These are phyloP conservation scores for Ciconia boyciana DNA, from an alignment of 2,113 vertebrate genomes.

Conservation along the genomic window DNA sequence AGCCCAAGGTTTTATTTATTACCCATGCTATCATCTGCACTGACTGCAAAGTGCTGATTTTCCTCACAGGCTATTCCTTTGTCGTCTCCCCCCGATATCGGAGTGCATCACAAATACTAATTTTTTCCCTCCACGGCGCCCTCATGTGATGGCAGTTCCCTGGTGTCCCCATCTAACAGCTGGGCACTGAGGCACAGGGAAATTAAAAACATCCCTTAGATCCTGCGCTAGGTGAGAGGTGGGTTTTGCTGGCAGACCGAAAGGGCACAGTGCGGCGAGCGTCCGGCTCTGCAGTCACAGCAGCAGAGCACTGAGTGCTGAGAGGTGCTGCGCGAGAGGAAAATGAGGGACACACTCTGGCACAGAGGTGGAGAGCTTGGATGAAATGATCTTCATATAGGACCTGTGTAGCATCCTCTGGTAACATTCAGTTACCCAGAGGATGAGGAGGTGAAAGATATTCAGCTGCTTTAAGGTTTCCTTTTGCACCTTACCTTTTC, in stretches of 20 bases:
- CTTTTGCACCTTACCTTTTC: background rate
- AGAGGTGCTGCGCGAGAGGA: accelerated
- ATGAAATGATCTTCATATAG: background rate
- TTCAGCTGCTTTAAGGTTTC: background rate
- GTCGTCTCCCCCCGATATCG: accelerated
- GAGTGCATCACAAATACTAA: background rate
- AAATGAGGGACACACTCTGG: background rate
- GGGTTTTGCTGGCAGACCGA: background rate
- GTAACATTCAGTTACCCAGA: background rate
- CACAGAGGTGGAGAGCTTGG: background rate
- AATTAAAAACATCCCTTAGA: background rate
- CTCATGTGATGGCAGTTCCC: background rate
- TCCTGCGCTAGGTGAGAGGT: background rate
- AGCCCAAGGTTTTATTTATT: background rate
- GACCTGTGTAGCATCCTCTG: background rate
- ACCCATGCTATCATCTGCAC: background rate
- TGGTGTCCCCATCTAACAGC: background rate
- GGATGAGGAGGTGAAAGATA: background rate
- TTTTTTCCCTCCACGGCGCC: background rate
- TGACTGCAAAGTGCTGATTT: background rate
- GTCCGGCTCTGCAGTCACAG: background rate
- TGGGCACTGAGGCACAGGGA: background rate
- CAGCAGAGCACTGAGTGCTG: background rate
- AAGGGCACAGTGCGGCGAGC: accelerated
- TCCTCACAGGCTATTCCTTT: background rate